phyloP scores from a whole-genome alignment of 2,888 invertebrate species.

The Norana najaformis region DNA sequence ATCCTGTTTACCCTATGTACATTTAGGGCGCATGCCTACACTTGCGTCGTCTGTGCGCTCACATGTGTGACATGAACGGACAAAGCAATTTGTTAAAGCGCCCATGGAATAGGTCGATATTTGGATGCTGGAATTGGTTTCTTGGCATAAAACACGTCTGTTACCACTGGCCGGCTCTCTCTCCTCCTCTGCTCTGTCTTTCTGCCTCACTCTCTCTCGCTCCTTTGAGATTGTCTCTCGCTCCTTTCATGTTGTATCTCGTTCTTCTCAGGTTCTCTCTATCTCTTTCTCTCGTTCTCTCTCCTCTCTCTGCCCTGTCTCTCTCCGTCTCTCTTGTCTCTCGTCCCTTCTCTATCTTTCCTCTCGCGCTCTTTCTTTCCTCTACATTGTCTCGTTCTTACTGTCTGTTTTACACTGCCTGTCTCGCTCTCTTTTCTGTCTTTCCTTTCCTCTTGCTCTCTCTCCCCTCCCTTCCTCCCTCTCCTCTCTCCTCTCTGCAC shows the following conservation, averaged over 20 bases:
- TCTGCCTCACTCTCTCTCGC: not conserved
- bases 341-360: not conserved
- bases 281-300: not conserved
- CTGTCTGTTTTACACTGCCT: not conserved
- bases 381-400: not conserved
- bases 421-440: not conserved
- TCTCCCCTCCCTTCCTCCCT: not conserved
- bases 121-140: slow-evolving; percentile 1
- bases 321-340: not conserved
- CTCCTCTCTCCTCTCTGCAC: not conserved
- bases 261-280: not conserved
- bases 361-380: not conserved
- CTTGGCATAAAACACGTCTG: slow-evolving; percentile 13
- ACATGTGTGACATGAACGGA: not conserved
- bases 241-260: not conserved
- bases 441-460: not conserved
- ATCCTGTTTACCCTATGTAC: not conserved
- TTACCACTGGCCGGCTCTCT: not conserved
- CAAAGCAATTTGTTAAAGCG: slow-evolving; percentile 13
- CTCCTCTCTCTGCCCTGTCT: not conserved
- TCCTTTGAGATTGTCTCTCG: no score
- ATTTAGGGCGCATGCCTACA: not conserved
- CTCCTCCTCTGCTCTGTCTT: not conserved
- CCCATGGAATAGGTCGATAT: not conserved
- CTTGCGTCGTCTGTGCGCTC: not conserved